phyloP scores from a whole-genome alignment of 2,113 vertebrate genomes.

The Lanius ludovicianus region DNA sequence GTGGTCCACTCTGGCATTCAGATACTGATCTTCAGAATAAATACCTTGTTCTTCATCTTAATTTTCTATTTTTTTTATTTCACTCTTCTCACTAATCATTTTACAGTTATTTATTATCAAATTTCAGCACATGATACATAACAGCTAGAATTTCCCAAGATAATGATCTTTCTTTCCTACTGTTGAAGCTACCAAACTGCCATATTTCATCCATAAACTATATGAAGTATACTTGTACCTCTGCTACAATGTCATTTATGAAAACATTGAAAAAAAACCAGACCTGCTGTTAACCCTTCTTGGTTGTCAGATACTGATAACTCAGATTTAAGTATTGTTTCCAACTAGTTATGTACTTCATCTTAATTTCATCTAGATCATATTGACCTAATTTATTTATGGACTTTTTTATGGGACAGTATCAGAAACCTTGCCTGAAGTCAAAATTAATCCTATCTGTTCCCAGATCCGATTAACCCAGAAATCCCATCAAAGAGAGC shows the following conservation, averaged over 20 bases:
- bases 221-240: background rate
- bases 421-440: constrained; percentile 43
- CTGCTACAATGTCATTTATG: background rate
- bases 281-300: background rate
- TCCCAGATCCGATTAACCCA: background rate
- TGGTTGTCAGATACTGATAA: background rate
- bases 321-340: background rate
- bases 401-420: background rate
- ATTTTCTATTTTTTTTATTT: background rate
- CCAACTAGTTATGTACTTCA: background rate
- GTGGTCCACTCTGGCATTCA: background rate
- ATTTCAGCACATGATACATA: background rate
- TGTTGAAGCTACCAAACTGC: background rate
- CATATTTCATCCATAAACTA: background rate
- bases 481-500: constrained; percentile 26
- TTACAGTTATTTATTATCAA: background rate
- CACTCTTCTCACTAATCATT: background rate
- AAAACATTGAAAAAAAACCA: background rate
- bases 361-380: background rate
- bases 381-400: constrained; percentile 15
- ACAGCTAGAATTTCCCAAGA: background rate
- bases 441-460: constrained; percentile 24
- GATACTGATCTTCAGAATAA: background rate
- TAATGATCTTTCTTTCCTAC: background rate
- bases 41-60: background rate